phyloP scores from a whole-genome alignment of 2,797 vertebrate genomes.

The Natrix natrix region DNA sequence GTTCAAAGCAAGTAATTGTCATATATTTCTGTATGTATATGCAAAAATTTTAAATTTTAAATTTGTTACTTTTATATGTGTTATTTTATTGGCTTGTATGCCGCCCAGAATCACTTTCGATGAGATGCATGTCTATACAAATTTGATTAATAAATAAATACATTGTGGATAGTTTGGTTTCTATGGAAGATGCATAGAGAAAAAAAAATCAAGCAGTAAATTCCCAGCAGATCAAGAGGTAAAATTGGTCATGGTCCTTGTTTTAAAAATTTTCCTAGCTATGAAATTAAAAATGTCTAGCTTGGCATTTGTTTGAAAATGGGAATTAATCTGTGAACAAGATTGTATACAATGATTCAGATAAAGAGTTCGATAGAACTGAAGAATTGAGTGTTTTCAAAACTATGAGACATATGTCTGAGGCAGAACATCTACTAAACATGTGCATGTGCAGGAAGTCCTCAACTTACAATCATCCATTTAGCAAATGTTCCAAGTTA shows the following conservation, averaged over 20 bases:
- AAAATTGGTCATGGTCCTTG: conserved; percentile 4
- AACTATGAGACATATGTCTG: neutral
- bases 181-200: conserved; percentile 34
- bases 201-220: conserved; percentile 19
- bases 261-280: neutral
- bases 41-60: neutral
- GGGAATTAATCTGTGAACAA: neutral
- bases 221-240: conserved; percentile 8
- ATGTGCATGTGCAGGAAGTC: neutral
- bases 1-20: neutral
- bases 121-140: neutral
- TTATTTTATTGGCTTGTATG: neutral
- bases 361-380: neutral
- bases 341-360: neutral
- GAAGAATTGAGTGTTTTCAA: neutral
- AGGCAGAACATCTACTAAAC: neutral
- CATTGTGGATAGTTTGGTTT: conserved; percentile 69
- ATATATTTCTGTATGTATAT: neutral
- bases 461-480: no score
- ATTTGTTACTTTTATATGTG: neutral
- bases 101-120: neutral
- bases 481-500: no score
- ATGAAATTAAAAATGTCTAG: conserved; percentile 12
- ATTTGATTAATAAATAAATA: neutral
- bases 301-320: conserved; percentile 7